phyloP scores from a whole-genome alignment of 37 sponge, comb jelly and placozoan species.

The Agelas oroides region DNA sequence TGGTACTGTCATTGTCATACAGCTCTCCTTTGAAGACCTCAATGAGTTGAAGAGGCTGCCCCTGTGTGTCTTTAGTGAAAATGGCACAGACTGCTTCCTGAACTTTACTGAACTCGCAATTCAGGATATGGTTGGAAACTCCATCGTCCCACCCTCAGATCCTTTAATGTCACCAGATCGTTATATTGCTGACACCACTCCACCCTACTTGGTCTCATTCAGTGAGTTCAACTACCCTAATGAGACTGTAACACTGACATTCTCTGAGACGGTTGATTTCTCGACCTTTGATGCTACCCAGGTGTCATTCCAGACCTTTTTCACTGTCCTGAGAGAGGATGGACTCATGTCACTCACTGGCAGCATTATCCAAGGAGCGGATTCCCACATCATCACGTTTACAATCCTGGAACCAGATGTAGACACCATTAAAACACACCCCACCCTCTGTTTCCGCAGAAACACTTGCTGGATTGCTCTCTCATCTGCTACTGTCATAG shows the following conservation, averaged over 20 bases:
- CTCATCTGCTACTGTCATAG: constrained; percentile 52
- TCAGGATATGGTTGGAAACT: constrained; percentile 74
- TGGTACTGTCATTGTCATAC: constrained; percentile 48
- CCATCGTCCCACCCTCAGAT: constrained; percentile 15
- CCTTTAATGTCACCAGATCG: constrained; percentile 13
- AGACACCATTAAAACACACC: constrained; percentile 70
- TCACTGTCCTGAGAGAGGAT: constrained; percentile 32
- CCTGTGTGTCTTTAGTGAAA: constrained; percentile 61
- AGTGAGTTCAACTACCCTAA: constrained; percentile 82
- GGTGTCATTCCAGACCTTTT: constrained; percentile 85
- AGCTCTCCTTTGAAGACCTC: constrained; percentile 77
- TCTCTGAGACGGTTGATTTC: constrained; percentile 83
- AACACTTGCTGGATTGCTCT: constrained; percentile 92
- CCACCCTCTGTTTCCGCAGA: constrained; percentile 79
- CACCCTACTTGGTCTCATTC: constrained; percentile 75
- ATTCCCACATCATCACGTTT: constrained; percentile 76
- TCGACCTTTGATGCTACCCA: constrained; percentile 65
- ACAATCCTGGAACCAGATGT: constrained; percentile 71
- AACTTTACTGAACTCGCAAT: constrained; percentile 45
- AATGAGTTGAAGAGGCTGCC: constrained; percentile 76
- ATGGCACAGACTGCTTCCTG: constrained; percentile 73
- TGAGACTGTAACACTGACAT: constrained; percentile 78
- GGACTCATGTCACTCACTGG: constrained; percentile 65
- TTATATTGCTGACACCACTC: constrained; percentile 70
- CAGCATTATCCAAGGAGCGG: constrained; percentile 38